These are phyloP conservation scores for Pseudococcus jackbeardsleyi DNA, from an alignment of 2,888 invertebrate species.

Conservation along the genomic window DNA sequence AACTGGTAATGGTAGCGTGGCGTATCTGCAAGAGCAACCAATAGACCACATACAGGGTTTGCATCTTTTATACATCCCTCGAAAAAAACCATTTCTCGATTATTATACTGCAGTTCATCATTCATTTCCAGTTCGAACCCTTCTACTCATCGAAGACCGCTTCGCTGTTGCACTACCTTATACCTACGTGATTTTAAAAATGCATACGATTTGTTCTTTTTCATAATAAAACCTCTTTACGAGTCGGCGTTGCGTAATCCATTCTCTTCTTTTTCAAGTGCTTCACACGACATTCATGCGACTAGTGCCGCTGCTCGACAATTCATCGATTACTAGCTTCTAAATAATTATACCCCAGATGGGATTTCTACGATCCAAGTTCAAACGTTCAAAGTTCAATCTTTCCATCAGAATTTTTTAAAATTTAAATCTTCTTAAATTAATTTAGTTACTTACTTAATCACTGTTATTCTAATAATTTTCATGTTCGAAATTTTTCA, in stretches of 20 bases:
- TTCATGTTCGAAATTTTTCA: too few relatives aligned
- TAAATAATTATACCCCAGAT: too few relatives aligned
- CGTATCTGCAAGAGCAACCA: conserved; percentile 9
- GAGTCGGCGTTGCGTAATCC: not conserved
- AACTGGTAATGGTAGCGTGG: conserved; percentile 8
- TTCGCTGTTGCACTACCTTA: not conserved
- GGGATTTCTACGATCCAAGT: not conserved
- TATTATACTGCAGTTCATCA: conserved; percentile 41
- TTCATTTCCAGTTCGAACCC: conserved; percentile 35
- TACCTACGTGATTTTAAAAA: conserved; percentile 3
- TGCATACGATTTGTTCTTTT: not conserved
- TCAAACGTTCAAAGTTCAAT: too few relatives aligned
- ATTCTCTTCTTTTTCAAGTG: conserved; percentile 20
- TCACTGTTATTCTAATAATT: too few relatives aligned
- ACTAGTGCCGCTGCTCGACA: not conserved
- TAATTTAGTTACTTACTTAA: too few relatives aligned
- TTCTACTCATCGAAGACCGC: not conserved
- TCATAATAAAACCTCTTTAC: conserved; percentile 33
- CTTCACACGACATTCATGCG: not conserved
- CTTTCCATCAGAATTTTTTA: too few relatives aligned
- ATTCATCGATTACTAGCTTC: not conserved
- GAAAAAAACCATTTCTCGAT: conserved; percentile 8
- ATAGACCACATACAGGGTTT: conserved; percentile 41
- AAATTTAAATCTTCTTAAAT: too few relatives aligned
- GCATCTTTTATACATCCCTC: conserved; percentile 26